These are phyloP conservation scores for Lamproptera curius DNA, from an alignment of 2,888 invertebrate species.

Conservation along the genomic window DNA sequence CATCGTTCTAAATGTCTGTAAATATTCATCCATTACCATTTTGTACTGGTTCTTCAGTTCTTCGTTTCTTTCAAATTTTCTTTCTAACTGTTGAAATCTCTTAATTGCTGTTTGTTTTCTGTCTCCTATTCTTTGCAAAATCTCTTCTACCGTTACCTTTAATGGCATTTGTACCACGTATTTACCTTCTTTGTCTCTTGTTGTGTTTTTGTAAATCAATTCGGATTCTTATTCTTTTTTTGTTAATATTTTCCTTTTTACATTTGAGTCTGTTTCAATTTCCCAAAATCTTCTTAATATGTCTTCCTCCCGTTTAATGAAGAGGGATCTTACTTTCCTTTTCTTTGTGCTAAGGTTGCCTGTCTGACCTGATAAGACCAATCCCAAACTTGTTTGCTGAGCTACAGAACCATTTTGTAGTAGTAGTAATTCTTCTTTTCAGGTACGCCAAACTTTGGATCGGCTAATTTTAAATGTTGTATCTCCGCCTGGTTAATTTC, in stretches of 20 bases:
- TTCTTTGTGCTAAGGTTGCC: too few relatives aligned
- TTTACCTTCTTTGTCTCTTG: slow-evolving; percentile 21
- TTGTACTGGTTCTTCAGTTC: neutral
- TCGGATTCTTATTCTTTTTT: slow-evolving; percentile 13
- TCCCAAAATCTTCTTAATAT: slow-evolving; percentile 25
- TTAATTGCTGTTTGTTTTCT: neutral
- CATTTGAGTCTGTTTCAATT: slow-evolving; percentile 18
- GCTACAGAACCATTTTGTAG: slow-evolving; percentile 18
- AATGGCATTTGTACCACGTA: slow-evolving; percentile 14
- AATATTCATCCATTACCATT: neutral
- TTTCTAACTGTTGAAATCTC: neutral
- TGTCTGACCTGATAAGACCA: slow-evolving; percentile 27
- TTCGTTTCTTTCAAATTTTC: neutral
- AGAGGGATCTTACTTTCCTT: slow-evolving; percentile 19
- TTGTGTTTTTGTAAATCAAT: slow-evolving; percentile 22
- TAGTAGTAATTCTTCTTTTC: neutral
- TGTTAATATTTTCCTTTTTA: slow-evolving; percentile 9
- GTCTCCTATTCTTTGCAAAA: neutral
- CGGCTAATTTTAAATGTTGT: slow-evolving; percentile 20
- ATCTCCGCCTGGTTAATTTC: slow-evolving; percentile 23
- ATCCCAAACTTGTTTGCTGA: slow-evolving; percentile 28
- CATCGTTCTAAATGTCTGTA: neutral
- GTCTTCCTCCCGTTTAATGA: slow-evolving; percentile 24
- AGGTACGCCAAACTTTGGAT: neutral
- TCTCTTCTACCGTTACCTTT: neutral